phyloP scores from a whole-genome alignment of 2,888 invertebrate species.

The Sisyra terminalis region DNA sequence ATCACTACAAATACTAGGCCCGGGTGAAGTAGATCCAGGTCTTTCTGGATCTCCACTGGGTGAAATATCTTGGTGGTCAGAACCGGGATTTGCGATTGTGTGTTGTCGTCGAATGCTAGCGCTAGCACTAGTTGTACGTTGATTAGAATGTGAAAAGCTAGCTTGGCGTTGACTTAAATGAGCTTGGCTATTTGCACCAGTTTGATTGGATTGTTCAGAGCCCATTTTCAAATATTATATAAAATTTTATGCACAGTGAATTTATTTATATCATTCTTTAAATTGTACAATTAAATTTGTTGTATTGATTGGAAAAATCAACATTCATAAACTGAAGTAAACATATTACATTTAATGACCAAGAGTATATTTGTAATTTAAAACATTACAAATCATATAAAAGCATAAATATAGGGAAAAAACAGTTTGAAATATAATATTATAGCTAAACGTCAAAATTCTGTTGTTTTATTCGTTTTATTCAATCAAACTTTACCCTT shows the following conservation, averaged over 20 bases:
- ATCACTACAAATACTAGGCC: conserved; percentile 77
- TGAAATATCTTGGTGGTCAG: conserved; percentile 15
- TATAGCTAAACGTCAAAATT: no score
- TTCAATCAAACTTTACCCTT: no score
- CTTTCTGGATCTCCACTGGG: conserved; percentile 29
- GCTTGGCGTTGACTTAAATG: conserved; percentile 16
- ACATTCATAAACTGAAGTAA: no score
- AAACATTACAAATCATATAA: no score
- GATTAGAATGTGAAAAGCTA: conserved; percentile 15
- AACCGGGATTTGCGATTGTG: conserved; percentile 26
- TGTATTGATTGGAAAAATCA: no score
- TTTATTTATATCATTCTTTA: neutral
- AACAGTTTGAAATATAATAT: no score
- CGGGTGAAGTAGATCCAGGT: conserved; percentile 64
- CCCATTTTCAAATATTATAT: conserved; percentile 19
- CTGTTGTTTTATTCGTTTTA: no score
- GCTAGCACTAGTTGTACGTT: conserved; percentile 14
- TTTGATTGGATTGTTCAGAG: conserved; percentile 25
- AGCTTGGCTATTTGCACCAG: conserved; percentile 8
- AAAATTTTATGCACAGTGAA: neutral
- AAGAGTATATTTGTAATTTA: no score
- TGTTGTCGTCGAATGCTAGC: conserved; percentile 22
- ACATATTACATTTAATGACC: no score
- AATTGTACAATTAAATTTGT: no score
- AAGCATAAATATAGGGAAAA: no score